Evolutionary conservation across 92 coral and sea anemone genomes (phyloP).

Genomic region (Phymanthus crucifer): DNA sequence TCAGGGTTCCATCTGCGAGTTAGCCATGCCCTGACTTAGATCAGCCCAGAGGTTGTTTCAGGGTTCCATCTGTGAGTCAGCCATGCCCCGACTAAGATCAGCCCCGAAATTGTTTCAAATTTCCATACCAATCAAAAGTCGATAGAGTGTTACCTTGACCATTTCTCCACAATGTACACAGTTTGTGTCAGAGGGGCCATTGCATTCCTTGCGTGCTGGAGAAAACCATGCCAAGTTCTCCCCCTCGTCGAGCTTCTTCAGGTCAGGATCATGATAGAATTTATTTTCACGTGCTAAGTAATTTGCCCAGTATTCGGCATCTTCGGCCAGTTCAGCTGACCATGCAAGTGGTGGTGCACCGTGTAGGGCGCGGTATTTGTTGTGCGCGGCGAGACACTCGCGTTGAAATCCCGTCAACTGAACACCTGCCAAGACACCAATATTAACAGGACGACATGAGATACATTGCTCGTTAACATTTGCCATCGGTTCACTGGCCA

Average conservation of each 20-base stretch:
- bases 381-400: slow-evolving; percentile 55
- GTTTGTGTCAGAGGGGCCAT: slow-evolving; percentile 16
- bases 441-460: neutral
- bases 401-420: slow-evolving; percentile 20
- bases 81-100: too few species aligned
- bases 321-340: slow-evolving; percentile 50
- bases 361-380: slow-evolving; percentile 42
- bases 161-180: slow-evolving; percentile 52
- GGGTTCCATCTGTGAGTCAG: too few species aligned
- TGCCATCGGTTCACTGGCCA: too few species aligned
- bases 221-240: slow-evolving; percentile 53
- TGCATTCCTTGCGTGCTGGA: slow-evolving; percentile 44
- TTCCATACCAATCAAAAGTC: too few species aligned
- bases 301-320: slow-evolving; percentile 61
- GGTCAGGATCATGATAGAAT: slow-evolving; percentile 47
- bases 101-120: neutral
- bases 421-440: neutral
- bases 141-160: slow-evolving; percentile 32
- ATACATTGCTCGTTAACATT: too few species aligned
- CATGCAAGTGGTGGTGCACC: slow-evolving; percentile 51
- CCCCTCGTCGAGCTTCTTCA: slow-evolving; percentile 45
- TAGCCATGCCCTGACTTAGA: neutral
- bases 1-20: too few species aligned
- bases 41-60: neutral
- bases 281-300: slow-evolving; percentile 23